Percentiles rank a stretch among this genome's conserved stretches.
Evolutionary conservation across 2,888 invertebrate genomes (phyloP).

Genomic region (Lasius fuliginosus): DNA sequence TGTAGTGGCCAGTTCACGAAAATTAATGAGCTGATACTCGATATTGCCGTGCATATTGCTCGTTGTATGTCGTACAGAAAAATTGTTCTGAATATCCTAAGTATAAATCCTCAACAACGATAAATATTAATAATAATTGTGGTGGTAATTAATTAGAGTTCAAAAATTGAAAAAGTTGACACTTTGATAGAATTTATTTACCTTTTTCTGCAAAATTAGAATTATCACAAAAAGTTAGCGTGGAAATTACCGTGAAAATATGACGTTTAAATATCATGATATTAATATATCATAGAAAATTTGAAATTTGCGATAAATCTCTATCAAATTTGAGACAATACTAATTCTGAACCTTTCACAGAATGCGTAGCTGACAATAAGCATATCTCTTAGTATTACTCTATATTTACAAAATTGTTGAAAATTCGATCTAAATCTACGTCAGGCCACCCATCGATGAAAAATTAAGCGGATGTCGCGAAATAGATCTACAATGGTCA

Average conservation of each 20-base stretch:
- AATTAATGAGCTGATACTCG: conserved; percentile 30
- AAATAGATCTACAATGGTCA: background rate
- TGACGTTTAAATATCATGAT: background rate
- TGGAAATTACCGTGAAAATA: background rate
- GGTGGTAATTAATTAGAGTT: background rate
- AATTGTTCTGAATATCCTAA: background rate
- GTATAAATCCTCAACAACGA: background rate
- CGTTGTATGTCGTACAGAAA: background rate
- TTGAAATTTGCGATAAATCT: background rate
- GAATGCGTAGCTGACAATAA: background rate
- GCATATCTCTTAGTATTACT: background rate
- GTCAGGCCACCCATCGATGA: background rate
- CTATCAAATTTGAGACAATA: background rate
- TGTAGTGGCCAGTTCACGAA: conserved; percentile 17
- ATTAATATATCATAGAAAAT: background rate
- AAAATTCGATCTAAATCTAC: background rate
- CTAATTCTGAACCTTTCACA: background rate
- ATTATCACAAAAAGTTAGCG: background rate
- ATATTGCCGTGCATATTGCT: conserved; percentile 19
- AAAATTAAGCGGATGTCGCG: background rate
- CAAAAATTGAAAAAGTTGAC: background rate
- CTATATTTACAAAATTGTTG: background rate
- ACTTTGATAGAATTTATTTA: background rate
- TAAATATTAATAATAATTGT: background rate
- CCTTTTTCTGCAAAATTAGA: background rate